These are phyloP conservation scores for Drosophila nigrodunni DNA, from an alignment of 1,140 invertebrate species.

Conservation along the genomic window DNA sequence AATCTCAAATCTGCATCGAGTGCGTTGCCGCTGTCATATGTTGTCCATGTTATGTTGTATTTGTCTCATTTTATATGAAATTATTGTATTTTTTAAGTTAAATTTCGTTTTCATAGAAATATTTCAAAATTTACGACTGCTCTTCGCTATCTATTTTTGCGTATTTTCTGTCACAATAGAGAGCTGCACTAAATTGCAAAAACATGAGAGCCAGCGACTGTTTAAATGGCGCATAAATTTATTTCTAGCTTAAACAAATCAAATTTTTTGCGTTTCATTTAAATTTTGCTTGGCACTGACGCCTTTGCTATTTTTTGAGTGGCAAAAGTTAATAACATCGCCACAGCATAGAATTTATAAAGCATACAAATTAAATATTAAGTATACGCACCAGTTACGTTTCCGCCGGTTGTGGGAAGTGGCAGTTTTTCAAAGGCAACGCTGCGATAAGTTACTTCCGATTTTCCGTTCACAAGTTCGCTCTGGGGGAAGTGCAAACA, in stretches of 20 bases:
- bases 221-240: slow-evolving; percentile 69
- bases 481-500: slow-evolving; percentile 31
- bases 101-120: slow-evolving; percentile 25
- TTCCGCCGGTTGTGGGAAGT: slow-evolving; percentile 89
- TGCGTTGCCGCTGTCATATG: slow-evolving; percentile 39
- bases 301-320: slow-evolving; percentile 4
- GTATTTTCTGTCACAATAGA: slow-evolving; percentile 30
- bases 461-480: slow-evolving; percentile 77
- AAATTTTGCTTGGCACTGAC: slow-evolving; percentile 27
- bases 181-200: slow-evolving; percentile 47
- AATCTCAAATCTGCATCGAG: slow-evolving; percentile 8
- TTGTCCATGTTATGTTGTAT: slow-evolving; percentile 57
- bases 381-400: slow-evolving; percentile 88
- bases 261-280: slow-evolving; percentile 39
- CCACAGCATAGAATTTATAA: neutral
- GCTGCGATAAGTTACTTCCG: slow-evolving; percentile 86
- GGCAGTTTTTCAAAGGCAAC: slow-evolving; percentile 90
- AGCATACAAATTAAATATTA: neutral
- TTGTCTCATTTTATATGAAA: slow-evolving; percentile 41
- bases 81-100: slow-evolving; percentile 11
- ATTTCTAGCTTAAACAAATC: slow-evolving; percentile 67
- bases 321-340: neutral
- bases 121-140: slow-evolving; percentile 62
- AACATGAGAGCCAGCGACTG: slow-evolving; percentile 19
- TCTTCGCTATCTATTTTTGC: slow-evolving; percentile 37